Conservation (phyloP, 2,113 vertebrate species). For the Scophthalmus maximus region DNA sequence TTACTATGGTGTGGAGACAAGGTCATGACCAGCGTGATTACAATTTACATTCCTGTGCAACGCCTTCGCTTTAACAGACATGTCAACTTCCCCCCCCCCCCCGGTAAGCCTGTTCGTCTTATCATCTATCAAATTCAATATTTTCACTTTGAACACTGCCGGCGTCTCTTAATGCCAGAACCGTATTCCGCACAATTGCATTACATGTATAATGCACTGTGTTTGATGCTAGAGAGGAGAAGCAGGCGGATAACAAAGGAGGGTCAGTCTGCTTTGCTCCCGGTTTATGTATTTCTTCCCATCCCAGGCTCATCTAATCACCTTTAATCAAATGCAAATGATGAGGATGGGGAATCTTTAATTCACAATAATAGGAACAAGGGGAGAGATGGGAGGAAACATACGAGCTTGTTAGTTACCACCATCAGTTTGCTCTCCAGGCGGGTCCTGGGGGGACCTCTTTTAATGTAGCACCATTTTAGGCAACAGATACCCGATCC, state of each 20-base stretch:
- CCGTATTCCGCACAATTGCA: not conserved
- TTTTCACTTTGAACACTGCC: not conserved
- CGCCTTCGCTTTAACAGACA: not conserved
- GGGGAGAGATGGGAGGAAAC: constrained; percentile 49
- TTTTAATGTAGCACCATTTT: constrained; percentile 66
- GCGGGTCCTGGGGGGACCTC: constrained; percentile 59
- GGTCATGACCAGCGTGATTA: constrained; percentile 61
- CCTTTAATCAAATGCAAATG: constrained; percentile 74
- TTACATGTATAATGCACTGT: not conserved
- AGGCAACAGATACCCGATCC: constrained; percentile 54
- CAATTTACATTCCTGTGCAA: constrained; percentile 40
- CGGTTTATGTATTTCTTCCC: not conserved
- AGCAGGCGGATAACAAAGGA: constrained; percentile 26
- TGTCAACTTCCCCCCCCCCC: not conserved
- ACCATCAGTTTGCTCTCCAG: constrained; percentile 47
- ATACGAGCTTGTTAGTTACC: constrained; percentile 69
- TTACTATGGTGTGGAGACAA: constrained; percentile 60
- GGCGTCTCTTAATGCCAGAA: constrained; percentile 1
- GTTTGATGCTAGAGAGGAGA: constrained; percentile 19
- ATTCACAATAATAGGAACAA: constrained; percentile 71
- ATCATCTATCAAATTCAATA: not conserved
- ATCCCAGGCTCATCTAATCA: constrained; percentile 50
- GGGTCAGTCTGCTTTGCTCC: constrained; percentile 15
- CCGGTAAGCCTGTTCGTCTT: constrained; percentile 1
- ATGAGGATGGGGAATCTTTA: constrained; percentile 59